These are phyloP conservation scores for Hofmannophila pseudospretella DNA, from an alignment of 2,888 invertebrate species.

Conservation along the genomic window DNA sequence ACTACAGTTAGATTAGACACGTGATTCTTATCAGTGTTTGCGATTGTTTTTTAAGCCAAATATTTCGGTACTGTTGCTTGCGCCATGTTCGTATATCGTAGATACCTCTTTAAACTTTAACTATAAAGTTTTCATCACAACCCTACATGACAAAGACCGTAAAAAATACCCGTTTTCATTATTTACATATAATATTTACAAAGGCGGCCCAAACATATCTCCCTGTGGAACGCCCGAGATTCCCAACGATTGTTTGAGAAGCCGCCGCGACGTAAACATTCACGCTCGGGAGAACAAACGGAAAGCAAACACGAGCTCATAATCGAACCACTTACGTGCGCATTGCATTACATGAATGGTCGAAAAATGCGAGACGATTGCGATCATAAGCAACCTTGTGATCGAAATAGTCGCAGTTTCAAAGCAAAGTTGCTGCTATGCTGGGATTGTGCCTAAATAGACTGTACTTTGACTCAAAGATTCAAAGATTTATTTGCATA, in stretches of 20 bases:
- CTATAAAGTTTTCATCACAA: too few species aligned
- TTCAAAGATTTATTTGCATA: too few species aligned
- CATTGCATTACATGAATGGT: constrained; percentile 19
- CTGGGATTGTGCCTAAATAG: too few species aligned
- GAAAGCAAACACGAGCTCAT: constrained; percentile 24
- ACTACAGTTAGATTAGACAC: too few species aligned
- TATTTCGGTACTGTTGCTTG: too few species aligned
- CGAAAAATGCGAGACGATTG: constrained; percentile 6
- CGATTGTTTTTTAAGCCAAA: too few species aligned
- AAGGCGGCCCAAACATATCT: constrained; percentile 15
- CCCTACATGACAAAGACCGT: too few species aligned
- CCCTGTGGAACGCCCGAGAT: constrained; percentile 17
- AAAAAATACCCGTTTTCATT: background rate
- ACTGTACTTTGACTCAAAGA: too few species aligned
- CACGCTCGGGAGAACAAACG: constrained; percentile 24
- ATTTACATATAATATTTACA: constrained; percentile 7
- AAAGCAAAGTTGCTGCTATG: background rate
- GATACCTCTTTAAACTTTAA: too few species aligned
- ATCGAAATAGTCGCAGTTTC: background rate
- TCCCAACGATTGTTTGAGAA: constrained; percentile 17
- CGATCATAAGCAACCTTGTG: constrained; percentile 1
- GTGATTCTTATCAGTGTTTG: too few species aligned
- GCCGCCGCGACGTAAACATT: constrained; percentile 21
- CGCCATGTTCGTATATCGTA: too few species aligned
- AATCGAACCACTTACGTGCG: constrained; percentile 22